Base-by-base conservation (phyloP, 2,888 invertebrate genomes). In the Ophonus ardosiacus region DNA sequence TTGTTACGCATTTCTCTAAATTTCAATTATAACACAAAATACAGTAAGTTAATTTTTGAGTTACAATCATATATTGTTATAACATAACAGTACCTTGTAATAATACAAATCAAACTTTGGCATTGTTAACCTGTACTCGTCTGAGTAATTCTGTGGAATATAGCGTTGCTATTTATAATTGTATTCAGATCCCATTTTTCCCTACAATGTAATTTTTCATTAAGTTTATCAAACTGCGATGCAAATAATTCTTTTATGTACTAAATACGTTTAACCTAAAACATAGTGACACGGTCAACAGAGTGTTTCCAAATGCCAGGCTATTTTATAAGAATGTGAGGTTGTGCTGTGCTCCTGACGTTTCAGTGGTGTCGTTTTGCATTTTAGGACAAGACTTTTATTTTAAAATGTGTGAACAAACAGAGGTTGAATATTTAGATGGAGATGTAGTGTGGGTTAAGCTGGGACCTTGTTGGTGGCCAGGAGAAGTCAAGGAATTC, bases 391-490 rank as follows among this genome's bases (percentile, higher is more conserved):
- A 51, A 81, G 31, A 21, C 21, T 79, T 87, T 84, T 84, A 86
- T 83, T 86, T 88, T 85, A 91, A 90, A 92, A 95, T 95, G 95
- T 94, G 94, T 92, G 95, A 95, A 89, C 94, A 95, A 92, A 93
- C 93, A 88, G 93, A 94, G 92, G 93, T 93, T 88, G 92, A 90
- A 89, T 96, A 95, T 92, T 92, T 93, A 88, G 94, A 95, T 88
- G 96, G 96, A 81, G 96, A 97, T 89, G 93, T 97, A 88, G 97
- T 97, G 86, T 97, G 97, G 97, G 96, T 97, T 18, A 97, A 97
- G 91, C 91, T 97, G 86, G 95, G 96, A 57, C 93, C 94, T 59
- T 94, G 94, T 88, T 97, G 97, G 96, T 97, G 97, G 97, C 97
- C 97, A 31, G 97, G 96, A 10, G 95, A 96, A 90, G 96, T 97